Evolutionary conservation across 2,888 invertebrate genomes (phyloP).

Genomic region (Platycheirus rosarum): DNA sequence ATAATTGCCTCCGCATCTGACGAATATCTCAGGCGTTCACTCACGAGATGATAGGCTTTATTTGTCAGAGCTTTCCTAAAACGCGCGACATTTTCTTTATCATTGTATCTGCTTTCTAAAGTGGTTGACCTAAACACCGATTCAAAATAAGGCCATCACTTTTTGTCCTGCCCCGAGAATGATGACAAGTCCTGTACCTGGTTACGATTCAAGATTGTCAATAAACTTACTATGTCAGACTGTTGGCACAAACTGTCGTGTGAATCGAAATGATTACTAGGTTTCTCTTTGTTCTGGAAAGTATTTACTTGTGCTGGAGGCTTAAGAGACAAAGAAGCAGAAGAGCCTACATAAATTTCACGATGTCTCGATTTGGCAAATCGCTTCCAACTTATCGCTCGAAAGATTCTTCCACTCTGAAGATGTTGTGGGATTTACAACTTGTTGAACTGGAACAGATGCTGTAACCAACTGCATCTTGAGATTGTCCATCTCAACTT

Average conservation of each 20-base stretch:
- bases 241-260: not conserved
- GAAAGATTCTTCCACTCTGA: not conserved
- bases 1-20: no score
- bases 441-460: not conserved
- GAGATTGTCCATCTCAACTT: conserved; percentile 8
- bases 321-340: not conserved
- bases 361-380: no score
- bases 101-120: no score
- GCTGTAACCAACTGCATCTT: conserved; percentile 4
- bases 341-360: not conserved
- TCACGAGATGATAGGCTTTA: no score
- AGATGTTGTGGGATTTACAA: not conserved
- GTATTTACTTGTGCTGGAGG: not conserved
- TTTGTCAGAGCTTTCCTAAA: no score
- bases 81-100: no score
- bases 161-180: conserved; percentile 11
- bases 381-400: conserved; percentile 8
- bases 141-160: conserved; percentile 26
- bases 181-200: conserved; percentile 22
- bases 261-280: no score
- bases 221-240: conserved; percentile 36
- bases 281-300: not conserved
- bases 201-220: conserved; percentile 21
- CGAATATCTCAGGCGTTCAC: no score
- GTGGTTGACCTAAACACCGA: no score